Evolutionary conservation across 1,140 invertebrate species (phyloP).

Genomic region (Apis laboriosa): DNA sequence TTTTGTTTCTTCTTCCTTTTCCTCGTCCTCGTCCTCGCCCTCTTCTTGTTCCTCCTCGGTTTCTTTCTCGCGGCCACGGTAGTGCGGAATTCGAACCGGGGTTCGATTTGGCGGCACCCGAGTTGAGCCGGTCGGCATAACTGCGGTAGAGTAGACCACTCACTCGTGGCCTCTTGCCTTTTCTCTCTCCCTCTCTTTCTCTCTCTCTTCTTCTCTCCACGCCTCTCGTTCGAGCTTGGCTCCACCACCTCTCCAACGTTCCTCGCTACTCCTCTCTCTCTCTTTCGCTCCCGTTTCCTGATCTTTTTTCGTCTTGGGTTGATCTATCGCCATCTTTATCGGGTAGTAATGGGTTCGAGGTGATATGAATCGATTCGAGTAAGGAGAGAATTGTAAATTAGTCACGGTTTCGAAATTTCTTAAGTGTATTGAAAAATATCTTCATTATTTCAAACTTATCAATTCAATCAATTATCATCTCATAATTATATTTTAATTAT

Average conservation of each 20-base stretch:
- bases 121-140: slow-evolving; percentile 75
- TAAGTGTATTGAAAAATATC: too few species aligned
- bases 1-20: not conserved
- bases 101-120: slow-evolving; percentile 70
- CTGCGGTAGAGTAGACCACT: slow-evolving; percentile 72
- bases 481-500: too few species aligned
- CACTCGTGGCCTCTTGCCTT: slow-evolving; percentile 50
- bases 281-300: slow-evolving; percentile 24
- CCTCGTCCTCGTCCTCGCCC: slow-evolving; percentile 3
- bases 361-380: not conserved
- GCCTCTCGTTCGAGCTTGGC: not conserved
- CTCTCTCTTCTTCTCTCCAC: not conserved
- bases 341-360: slow-evolving; percentile 16
- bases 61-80: slow-evolving; percentile 45
- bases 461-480: too few species aligned
- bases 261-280: slow-evolving; percentile 28
- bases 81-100: slow-evolving; percentile 66
- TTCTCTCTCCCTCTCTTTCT: not conserved
- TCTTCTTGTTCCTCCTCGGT: slow-evolving; percentile 18
- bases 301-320: not conserved
- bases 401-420: not conserved
- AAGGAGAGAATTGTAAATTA: not conserved
- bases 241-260: slow-evolving; percentile 5
- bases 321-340: not conserved
- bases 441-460: too few species aligned